Evolutionary conservation across 1,140 invertebrate species (phyloP), one percentile per base, ranked within the genome.

Genomic region (Aleiodes sp.): DNA sequence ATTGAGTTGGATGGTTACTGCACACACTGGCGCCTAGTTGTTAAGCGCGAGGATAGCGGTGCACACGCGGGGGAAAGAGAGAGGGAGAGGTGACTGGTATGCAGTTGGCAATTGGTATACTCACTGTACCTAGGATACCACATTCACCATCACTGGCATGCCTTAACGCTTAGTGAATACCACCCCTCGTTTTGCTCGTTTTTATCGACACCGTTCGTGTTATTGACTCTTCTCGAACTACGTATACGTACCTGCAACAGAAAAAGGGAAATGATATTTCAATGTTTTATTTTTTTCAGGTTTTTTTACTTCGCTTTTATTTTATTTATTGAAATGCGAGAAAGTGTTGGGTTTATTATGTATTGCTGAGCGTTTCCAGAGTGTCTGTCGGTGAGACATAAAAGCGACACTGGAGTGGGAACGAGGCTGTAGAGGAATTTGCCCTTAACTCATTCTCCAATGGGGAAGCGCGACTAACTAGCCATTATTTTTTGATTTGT

Each of bases 401-500:
- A n/a, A n/a, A n/a, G n/a, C n/a, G n/a, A n/a, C n/a, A n/a, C n/a
- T n/a, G n/a, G n/a, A n/a, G n/a, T n/a, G n/a, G n/a, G n/a, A n/a
- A n/a, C n/a, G n/a, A n/a, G n/a, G n/a, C n/a, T n/a, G n/a, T n/a
- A n/a, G n/a, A n/a, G n/a, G n/a, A n/a, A n/a, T n/a, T n/a, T n/a
- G 12, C 31, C 31, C 31, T 33, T 33, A 73, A 76, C 65, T 73
- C 66, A 43, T 63, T 14, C n/a, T n/a, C n/a, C n/a, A n/a, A n/a
- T n/a, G n/a, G n/a, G n/a, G n/a, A 37, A 31, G 29, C 43, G 70
- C 69, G 37, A 71, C 77, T 75, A 78, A 77, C 77, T 74, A 76
- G 72, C 73, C 71, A 79, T 80, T 80, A 79, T 66, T 78, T 79
- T 79, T 79, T 79, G 74, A 80, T 79, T 79, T 77, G 75, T 78